phyloP scores from a whole-genome alignment of 2,797 vertebrate species.

The Oryzias sinensis region DNA sequence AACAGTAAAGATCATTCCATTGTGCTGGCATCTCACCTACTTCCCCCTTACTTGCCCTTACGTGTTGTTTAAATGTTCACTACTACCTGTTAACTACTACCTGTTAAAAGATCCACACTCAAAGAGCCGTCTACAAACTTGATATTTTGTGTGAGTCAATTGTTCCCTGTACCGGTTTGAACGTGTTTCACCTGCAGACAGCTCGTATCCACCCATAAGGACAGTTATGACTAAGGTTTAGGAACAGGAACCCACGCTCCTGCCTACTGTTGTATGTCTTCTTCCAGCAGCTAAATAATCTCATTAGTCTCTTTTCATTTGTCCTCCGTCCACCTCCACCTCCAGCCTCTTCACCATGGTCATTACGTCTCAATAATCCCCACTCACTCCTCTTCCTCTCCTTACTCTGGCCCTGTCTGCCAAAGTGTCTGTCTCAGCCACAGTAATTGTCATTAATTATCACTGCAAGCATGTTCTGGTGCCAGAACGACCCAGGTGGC shows the following conservation, averaged over 20 bases:
- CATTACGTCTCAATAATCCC: conserved; percentile 57
- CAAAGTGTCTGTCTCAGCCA: conserved; percentile 51
- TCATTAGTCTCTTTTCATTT: conserved; percentile 49
- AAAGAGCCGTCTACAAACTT: too few relatives aligned
- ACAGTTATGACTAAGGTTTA: too few relatives aligned
- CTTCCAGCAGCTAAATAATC: conserved; percentile 47
- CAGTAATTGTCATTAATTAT: conserved; percentile 70
- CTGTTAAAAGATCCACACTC: too few relatives aligned
- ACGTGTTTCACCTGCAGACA: too few relatives aligned
- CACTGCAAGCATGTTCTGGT: conserved; percentile 48
- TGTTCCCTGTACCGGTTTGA: too few relatives aligned
- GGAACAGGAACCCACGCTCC: neutral
- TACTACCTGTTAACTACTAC: too few relatives aligned
- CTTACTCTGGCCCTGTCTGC: conserved; percentile 23
- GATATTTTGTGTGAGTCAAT: too few relatives aligned
- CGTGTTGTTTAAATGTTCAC: too few relatives aligned
- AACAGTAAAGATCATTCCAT: too few relatives aligned
- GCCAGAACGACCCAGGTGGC: conserved; percentile 55
- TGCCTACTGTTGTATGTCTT: conserved; percentile 18
- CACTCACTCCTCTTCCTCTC: conserved; percentile 28
- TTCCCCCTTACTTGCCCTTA: too few relatives aligned
- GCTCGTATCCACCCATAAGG: too few relatives aligned
- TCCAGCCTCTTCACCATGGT: conserved; percentile 44
- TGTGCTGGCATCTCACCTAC: too few relatives aligned
- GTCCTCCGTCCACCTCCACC: conserved; percentile 48